phyloP scores from a whole-genome alignment of 2,797 vertebrate genomes.

The Luscinia luscinia region DNA sequence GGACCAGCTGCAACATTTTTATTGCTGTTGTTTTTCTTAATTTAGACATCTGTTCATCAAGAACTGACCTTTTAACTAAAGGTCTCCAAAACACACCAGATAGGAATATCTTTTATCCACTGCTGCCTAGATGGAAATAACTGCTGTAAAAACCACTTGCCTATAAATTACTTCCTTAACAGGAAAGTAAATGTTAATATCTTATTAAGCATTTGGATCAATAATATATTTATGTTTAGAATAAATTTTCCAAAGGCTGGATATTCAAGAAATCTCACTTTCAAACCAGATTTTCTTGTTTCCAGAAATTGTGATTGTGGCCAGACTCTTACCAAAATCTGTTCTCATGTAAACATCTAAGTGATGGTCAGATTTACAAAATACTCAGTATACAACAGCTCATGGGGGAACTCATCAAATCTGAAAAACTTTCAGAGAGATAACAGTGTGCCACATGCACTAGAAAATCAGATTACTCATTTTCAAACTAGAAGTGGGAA shows the following conservation, averaged over 20 bases:
- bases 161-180: neutral
- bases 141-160: neutral
- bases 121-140: neutral
- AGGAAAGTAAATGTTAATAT: constrained; percentile 5
- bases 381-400: neutral
- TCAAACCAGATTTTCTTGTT: neutral
- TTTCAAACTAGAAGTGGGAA: neutral
- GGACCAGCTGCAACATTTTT: neutral
- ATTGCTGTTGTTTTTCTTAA: neutral
- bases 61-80: constrained; percentile 15
- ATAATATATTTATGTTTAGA: neutral
- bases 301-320: neutral
- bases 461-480: neutral
- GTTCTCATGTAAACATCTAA: neutral
- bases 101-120: neutral
- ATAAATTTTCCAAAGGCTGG: constrained; percentile 1
- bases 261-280: constrained; percentile 10
- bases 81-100: neutral
- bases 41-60: neutral
- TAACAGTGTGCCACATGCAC: neutral
- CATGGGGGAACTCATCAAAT: neutral
- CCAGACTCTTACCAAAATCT: neutral
- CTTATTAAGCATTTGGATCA: neutral
- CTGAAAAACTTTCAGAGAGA: neutral
- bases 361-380: neutral